A percentile compares a stretch with the other conserved stretches of the same genome.
Conservation (phyloP, 2,888 invertebrate genomes). For the Pachydiplax longipennis region DNA sequence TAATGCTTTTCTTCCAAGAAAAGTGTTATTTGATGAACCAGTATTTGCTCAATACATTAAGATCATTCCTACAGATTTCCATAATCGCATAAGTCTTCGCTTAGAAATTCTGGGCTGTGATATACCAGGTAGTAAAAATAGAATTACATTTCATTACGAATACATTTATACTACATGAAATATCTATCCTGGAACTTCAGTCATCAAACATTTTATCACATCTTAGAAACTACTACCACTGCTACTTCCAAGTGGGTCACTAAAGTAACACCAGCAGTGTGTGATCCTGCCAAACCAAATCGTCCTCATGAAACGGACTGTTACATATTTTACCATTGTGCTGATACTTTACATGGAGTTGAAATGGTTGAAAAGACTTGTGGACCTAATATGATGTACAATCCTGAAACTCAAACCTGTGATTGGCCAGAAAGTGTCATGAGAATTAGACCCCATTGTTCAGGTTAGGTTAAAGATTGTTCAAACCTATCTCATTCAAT, state of each 20-base stretch:
- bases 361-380: conserved; percentile 71
- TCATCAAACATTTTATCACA: not conserved
- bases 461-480: not conserved
- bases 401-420: conserved; percentile 69
- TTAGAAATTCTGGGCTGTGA: conserved; percentile 57
- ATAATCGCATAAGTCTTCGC: conserved; percentile 54
- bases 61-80: conserved; percentile 54
- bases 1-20: conserved; percentile 54
- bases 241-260: not conserved
- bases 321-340: conserved; percentile 74
- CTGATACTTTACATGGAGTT: conserved; percentile 57
- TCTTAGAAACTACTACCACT: not conserved
- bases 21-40: conserved; percentile 55
- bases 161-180: too few relatives aligned
- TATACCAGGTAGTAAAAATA: not conserved
- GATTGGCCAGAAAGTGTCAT: conserved; percentile 71
- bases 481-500: not conserved
- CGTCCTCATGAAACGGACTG: conserved; percentile 72
- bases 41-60: conserved; percentile 55
- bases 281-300: conserved; percentile 64
- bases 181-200: not conserved
- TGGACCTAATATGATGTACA: conserved; percentile 70
- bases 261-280: conserved; percentile 49
- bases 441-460: conserved; percentile 68
- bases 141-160: not conserved